Percentiles rank a stretch among this genome's conserved stretches.
Conservation (phyloP, 2,113 vertebrate genomes). For the Morone chrysops region DNA sequence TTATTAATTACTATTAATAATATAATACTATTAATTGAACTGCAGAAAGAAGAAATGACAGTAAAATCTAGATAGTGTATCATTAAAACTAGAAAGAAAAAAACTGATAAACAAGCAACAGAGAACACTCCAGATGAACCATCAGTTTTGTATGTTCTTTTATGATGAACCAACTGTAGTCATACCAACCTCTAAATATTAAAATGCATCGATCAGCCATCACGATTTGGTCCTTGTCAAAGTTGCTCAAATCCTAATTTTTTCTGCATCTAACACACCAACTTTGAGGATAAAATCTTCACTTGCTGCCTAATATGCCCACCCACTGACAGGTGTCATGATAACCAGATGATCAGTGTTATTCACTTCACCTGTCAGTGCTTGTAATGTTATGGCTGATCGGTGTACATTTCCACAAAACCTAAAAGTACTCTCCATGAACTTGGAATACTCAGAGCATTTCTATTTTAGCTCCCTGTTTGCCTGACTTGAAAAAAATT, state of each 20-base stretch:
- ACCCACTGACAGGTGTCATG: too few species aligned
- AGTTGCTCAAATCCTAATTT: too few species aligned
- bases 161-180: not conserved
- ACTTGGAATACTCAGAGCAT: not conserved
- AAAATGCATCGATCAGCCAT: not conserved
- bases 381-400: too few species aligned
- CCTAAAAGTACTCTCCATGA: not conserved
- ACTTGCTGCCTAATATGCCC: too few species aligned
- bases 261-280: too few species aligned
- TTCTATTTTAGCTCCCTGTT: conserved; percentile 7
- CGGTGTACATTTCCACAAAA: not conserved
- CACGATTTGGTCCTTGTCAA: too few species aligned
- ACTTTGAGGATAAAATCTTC: too few species aligned
- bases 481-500: conserved; percentile 10
- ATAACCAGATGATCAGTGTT: too few species aligned
- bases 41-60: not conserved
- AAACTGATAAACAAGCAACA: not conserved
- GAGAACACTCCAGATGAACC: not conserved
- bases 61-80: not conserved
- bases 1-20: too few species aligned
- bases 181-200: not conserved
- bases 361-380: too few species aligned
- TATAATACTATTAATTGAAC: not conserved
- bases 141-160: not conserved
- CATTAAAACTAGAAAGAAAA: not conserved